Evolutionary conservation across 2,888 invertebrate species (phyloP).

Genomic region (Epinotia nisella): DNA sequence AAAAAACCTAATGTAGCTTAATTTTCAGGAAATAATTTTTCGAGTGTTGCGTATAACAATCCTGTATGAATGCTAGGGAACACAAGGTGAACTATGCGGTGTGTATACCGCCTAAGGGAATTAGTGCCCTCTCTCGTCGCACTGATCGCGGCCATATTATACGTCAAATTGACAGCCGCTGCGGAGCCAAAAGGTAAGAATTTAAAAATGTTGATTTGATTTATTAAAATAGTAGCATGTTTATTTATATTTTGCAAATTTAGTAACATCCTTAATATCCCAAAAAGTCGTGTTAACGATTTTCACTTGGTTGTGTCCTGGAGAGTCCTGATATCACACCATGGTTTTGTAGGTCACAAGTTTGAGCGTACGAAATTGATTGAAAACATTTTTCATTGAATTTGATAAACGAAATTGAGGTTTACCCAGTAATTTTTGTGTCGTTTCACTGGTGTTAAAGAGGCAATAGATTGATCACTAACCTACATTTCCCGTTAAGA

Average conservation of each 20-base stretch:
- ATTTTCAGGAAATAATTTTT: no score
- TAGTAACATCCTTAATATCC: neutral
- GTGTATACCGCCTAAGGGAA: neutral
- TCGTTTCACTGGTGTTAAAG: neutral
- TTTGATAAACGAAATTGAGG: neutral
- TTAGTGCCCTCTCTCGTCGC: neutral
- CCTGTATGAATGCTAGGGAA: neutral
- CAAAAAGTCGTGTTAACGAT: neutral
- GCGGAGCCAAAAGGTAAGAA: slow-evolving; percentile 44
- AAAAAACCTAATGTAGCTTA: no score
- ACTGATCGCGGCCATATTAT: slow-evolving; percentile 30
- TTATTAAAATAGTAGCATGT: slow-evolving; percentile 5
- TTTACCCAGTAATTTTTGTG: neutral
- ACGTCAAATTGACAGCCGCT: slow-evolving; percentile 40
- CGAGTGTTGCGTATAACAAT: no score
- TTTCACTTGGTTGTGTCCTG: neutral
- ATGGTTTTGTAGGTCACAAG: slow-evolving; percentile 21
- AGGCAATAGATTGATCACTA: neutral
- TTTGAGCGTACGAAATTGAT: slow-evolving; percentile 2
- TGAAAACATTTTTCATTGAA: neutral
- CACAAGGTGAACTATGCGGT: neutral
- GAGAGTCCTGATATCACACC: neutral
- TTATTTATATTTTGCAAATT: neutral
- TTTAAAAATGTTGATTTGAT: slow-evolving; percentile 37
- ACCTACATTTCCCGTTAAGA: no score